phyloP scores from a whole-genome alignment of 2,113 vertebrate genomes.

The Caranx melampygus region DNA sequence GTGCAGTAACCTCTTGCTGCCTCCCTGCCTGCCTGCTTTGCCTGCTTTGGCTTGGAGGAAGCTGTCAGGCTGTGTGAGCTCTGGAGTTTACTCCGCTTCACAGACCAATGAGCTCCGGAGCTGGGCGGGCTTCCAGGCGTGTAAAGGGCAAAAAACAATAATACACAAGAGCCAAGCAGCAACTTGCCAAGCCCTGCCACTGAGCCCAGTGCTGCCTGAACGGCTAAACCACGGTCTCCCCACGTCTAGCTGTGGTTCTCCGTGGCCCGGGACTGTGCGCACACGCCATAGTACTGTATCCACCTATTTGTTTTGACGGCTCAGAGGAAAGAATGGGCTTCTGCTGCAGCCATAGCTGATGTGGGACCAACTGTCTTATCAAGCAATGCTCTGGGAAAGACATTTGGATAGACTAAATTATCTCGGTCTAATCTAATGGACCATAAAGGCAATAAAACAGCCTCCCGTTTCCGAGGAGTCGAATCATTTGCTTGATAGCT shows the following conservation, averaged over 20 bases:
- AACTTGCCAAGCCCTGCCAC: slow-evolving; percentile 52
- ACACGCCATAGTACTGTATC: neutral
- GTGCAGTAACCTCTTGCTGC: slow-evolving; percentile 30
- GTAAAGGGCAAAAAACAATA: slow-evolving; percentile 78
- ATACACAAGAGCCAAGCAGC: slow-evolving; percentile 67
- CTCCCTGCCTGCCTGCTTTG: slow-evolving; percentile 43
- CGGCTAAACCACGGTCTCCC: slow-evolving; percentile 32
- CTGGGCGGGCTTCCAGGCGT: slow-evolving; percentile 69
- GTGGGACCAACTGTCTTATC: slow-evolving; percentile 44
- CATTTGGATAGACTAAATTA: slow-evolving; percentile 55
- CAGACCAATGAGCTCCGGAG: slow-evolving; percentile 73
- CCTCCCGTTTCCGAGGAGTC: slow-evolving; percentile 33
- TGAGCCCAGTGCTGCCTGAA: slow-evolving; percentile 7
- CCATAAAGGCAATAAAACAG: slow-evolving; percentile 61
- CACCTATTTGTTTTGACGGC: slow-evolving; percentile 45
- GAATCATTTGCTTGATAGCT: slow-evolving; percentile 58
- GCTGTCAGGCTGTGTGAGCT: slow-evolving; percentile 66
- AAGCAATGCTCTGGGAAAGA: slow-evolving; percentile 37
- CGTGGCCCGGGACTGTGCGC: neutral
- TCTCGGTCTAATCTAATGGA: slow-evolving; percentile 55
- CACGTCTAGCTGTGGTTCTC: slow-evolving; percentile 39
- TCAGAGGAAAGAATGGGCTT: slow-evolving; percentile 4
- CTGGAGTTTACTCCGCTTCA: slow-evolving; percentile 64
- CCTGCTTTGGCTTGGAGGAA: slow-evolving; percentile 58
- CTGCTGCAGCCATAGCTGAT: slow-evolving; percentile 22